phyloP scores from a whole-genome alignment of 2,888 invertebrate species.

The Drepana falcataria region DNA sequence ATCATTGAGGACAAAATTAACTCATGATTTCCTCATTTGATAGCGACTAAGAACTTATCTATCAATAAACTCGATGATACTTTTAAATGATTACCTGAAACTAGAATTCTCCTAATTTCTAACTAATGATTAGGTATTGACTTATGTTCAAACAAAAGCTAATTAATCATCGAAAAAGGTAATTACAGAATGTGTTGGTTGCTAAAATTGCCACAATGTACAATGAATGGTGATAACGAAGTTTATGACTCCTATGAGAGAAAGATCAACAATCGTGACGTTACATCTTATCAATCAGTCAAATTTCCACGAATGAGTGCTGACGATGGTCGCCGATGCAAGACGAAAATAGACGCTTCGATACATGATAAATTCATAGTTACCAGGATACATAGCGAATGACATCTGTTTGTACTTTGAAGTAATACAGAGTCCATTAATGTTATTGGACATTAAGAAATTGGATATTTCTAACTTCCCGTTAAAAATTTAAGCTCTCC shows the following conservation, averaged over 20 bases:
- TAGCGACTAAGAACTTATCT: constrained; percentile 17
- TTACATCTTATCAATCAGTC: constrained; percentile 19
- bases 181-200: not conserved
- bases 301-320: constrained; percentile 36
- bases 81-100: too few species aligned
- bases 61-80: constrained; percentile 5
- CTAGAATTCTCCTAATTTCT: not conserved
- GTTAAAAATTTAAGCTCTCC: too few species aligned
- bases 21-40: constrained; percentile 50
- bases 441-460: too few species aligned
- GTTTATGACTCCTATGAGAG: not conserved
- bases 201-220: not conserved
- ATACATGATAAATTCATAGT: constrained; percentile 35
- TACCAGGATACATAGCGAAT: not conserved
- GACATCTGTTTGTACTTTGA: too few species aligned
- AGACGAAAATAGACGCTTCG: constrained; percentile 43
- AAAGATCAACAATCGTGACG: constrained; percentile 18
- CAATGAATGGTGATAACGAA: constrained; percentile 1
- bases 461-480: too few species aligned
- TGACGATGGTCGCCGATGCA: constrained; percentile 34
- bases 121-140: not conserved
- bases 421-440: too few species aligned
- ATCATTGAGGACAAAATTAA: constrained; percentile 37
- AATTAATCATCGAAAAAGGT: not conserved
- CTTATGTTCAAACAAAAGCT: not conserved